Base-by-base conservation (phyloP, 1,140 invertebrate genomes). In the Callitettix versicolor region DNA sequence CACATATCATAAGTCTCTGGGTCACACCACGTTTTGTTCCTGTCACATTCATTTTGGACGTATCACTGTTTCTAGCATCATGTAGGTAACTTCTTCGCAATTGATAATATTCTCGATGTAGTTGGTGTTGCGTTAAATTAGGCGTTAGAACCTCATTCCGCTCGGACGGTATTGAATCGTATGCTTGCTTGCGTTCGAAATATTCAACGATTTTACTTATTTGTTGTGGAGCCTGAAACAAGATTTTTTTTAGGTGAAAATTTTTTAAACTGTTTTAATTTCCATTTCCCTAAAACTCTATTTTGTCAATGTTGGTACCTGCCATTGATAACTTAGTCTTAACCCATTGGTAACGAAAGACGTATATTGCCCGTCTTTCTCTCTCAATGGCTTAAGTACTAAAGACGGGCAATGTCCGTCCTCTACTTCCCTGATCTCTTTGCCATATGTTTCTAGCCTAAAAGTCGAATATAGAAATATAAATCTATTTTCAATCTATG, bases 151-250 rank as follows among this genome's bases (percentile, higher is more conserved):
- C 66, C 67, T 24, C 63, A 42, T 17, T 60, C 60, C 50, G 66
- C 64, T 36, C 67, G 62, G 1, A 57, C 47, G 46, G 61, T 20
- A 41, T 22, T n/a, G 22, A 20, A 9, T 11, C 15, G 11, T 33
- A 58, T 0, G 71, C 64, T 62, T 76, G 72, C 71, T 89, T 88
- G 14, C 82, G 73, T 68, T 91, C 88, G 65, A 91, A 91, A 66
- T 91, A 91, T 59, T 91, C 87, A 11, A 91, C 88, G 55, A 91
- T 90, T 63, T 86, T 85, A 38, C 84, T 83, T 46, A 91, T 91
- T 73, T 89, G 78, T 57, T 77, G 67, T 30, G 65, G 79, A 49
- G 51, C 41, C 41, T 41, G 20, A 38, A 40, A 40, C 4, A 36
- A 40, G 73, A 50, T 60, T 76, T 55, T 62, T 68, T 53, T 72